Percentiles rank a stretch among this genome's conserved stretches.
Evolutionary conservation across 1,140 invertebrate genomes (phyloP).

Genomic region (Neodiprion fabricii): DNA sequence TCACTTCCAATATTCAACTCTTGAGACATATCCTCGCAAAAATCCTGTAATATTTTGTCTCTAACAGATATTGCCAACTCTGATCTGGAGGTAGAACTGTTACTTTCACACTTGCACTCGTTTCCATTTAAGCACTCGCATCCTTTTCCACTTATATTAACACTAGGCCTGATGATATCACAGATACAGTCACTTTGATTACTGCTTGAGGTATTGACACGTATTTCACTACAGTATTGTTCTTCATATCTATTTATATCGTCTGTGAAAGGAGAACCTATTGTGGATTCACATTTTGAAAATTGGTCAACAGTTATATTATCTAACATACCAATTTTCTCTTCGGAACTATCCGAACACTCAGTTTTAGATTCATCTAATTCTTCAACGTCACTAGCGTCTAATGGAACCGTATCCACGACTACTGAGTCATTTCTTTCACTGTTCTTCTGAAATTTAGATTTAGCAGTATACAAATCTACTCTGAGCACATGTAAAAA

Average conservation of each 20-base stretch:
- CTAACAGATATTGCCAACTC: constrained; percentile 54
- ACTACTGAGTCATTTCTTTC: constrained; percentile 48
- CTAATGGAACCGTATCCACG: constrained; percentile 43
- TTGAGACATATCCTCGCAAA: constrained; percentile 57
- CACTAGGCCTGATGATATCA: constrained; percentile 50
- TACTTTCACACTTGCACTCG: constrained; percentile 44
- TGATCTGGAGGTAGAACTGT: constrained; percentile 27
- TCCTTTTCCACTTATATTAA: constrained; percentile 40
- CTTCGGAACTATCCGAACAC: constrained; percentile 43
- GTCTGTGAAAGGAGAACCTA: constrained; percentile 47
- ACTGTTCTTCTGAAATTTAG: constrained; percentile 36
- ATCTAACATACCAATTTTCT: constrained; percentile 44
- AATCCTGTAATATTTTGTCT: constrained; percentile 59
- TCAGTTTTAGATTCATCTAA: constrained; percentile 45
- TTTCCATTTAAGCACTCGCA: constrained; percentile 44
- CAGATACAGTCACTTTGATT: constrained; percentile 53
- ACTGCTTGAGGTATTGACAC: constrained; percentile 43
- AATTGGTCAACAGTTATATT: constrained; percentile 33
- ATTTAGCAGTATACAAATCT: constrained; percentile 56
- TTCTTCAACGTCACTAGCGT: constrained; percentile 54
- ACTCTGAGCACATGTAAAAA: constrained; percentile 71
- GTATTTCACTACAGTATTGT: constrained; percentile 36
- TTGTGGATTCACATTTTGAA: constrained; percentile 43
- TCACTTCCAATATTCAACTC: constrained; percentile 57
- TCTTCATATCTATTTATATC: constrained; percentile 42